A percentile compares a stretch with the other conserved stretches of the same genome.
phyloP scores from a whole-genome alignment of 2,888 invertebrate genomes.

The Zaprionus lineosus region DNA sequence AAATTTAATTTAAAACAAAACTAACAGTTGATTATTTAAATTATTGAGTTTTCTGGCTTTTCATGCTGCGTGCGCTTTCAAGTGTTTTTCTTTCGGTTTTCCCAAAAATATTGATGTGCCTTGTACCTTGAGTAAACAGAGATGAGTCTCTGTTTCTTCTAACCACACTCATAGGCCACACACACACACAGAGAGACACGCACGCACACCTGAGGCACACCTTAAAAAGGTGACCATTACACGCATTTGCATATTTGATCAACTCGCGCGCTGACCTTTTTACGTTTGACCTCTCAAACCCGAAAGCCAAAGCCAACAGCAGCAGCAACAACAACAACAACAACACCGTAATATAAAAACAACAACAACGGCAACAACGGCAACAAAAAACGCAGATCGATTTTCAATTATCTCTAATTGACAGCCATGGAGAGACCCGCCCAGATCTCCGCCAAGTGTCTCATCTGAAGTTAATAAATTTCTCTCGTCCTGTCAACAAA shows the following conservation, averaged over 20 bases:
- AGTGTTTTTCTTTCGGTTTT: constrained; percentile 25
- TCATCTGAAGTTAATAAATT: constrained; percentile 9
- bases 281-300: constrained; percentile 3
- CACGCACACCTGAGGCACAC: constrained; percentile 30
- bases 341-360: no score
- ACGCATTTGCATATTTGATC: constrained; percentile 54
- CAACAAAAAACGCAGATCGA: constrained; percentile 24
- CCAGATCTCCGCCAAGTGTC: constrained; percentile 6
- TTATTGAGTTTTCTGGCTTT: constrained; percentile 11
- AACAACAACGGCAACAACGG: no score
- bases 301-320: no score
- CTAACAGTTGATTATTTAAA: neutral
- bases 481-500: constrained; percentile 1
- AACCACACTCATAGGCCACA: constrained; percentile 28
- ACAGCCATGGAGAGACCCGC: constrained; percentile 17
- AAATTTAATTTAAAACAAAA: constrained; percentile 31
- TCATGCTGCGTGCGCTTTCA: constrained; percentile 3
- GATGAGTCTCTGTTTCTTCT: constrained; percentile 58
- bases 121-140: constrained; percentile 38
- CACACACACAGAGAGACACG: constrained; percentile 9
- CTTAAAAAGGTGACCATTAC: constrained; percentile 22
- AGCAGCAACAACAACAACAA: no score
- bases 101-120: constrained; percentile 3
- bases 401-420: constrained; percentile 64
- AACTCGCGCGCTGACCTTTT: constrained; percentile 16